These are phyloP conservation scores for Eilema sororculum DNA, from an alignment of 2,888 invertebrate species.

Conservation along the genomic window DNA sequence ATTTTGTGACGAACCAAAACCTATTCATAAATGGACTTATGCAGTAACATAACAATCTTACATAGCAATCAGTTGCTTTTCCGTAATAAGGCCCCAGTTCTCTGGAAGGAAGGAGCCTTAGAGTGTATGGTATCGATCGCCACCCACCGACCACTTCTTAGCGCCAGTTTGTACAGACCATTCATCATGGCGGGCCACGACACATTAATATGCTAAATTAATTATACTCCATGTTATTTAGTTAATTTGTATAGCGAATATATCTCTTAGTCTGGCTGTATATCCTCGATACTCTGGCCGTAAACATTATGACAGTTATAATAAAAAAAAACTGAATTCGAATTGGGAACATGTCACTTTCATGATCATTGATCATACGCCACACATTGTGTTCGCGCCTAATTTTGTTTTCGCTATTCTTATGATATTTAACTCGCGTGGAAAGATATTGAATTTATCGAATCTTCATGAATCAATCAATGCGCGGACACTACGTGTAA, in stretches of 20 bases:
- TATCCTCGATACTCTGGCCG: background rate
- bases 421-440: background rate
- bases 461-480: too few relatives aligned
- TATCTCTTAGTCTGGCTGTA: background rate
- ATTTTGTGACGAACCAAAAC: too few relatives aligned
- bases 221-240: background rate
- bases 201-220: constrained; percentile 17
- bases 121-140: constrained; percentile 80
- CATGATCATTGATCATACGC: background rate
- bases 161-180: constrained; percentile 75
- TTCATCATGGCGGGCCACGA: constrained; percentile 79
- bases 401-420: background rate
- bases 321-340: background rate
- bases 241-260: background rate
- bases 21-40: background rate
- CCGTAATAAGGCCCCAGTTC: constrained; percentile 19
- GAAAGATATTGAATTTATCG: background rate
- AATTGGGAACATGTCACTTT: constrained; percentile 4
- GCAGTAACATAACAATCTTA: background rate
- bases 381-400: background rate
- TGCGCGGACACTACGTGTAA: too few relatives aligned
- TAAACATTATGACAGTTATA: too few relatives aligned
- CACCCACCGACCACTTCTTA: constrained; percentile 76
- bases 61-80: constrained; percentile 22
- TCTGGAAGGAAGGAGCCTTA: constrained; percentile 61